A percentile compares a stretch with the other conserved stretches of the same genome.
Conservation (phyloP, 2,888 invertebrate genomes). For the Stenichneumon culpator region DNA sequence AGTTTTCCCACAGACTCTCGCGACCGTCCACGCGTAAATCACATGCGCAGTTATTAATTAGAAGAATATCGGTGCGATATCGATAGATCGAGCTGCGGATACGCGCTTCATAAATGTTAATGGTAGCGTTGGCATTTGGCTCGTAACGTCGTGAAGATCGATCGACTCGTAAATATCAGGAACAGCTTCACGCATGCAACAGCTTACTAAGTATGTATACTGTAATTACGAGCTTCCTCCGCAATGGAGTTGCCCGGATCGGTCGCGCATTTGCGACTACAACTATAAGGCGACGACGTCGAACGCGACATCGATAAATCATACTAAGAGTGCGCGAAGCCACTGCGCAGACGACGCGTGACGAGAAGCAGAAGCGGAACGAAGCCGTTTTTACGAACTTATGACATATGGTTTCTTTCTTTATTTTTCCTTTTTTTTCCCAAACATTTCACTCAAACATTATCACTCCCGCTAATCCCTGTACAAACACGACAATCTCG, state of each 20-base stretch:
- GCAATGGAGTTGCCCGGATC: neutral
- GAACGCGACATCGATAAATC: constrained; percentile 52
- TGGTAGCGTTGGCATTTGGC: neutral
- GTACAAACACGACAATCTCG: constrained; percentile 1
- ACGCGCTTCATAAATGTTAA: neutral
- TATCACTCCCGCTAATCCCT: constrained; percentile 21
- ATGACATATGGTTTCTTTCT: constrained; percentile 27
- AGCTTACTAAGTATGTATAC: neutral
- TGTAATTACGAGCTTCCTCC: constrained; percentile 17
- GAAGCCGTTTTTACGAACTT: neutral
- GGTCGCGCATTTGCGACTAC: neutral
- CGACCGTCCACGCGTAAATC: neutral
- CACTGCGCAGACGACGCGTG: constrained; percentile 53
- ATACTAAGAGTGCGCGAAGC: constrained; percentile 54
- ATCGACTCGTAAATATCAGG: neutral
- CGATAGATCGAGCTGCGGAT: neutral
- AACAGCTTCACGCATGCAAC: constrained; percentile 3
- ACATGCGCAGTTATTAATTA: neutral
- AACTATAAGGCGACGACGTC: neutral
- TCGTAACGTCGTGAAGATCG: constrained; percentile 2
- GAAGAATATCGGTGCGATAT: neutral
- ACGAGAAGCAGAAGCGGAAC: constrained; percentile 61
- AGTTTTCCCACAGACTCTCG: neutral
- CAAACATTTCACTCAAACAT: constrained; percentile 9
- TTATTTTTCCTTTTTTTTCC: neutral